Base-by-base conservation (phyloP, 2,797 vertebrate genomes). In the Pseudopleuronectes americanus region DNA sequence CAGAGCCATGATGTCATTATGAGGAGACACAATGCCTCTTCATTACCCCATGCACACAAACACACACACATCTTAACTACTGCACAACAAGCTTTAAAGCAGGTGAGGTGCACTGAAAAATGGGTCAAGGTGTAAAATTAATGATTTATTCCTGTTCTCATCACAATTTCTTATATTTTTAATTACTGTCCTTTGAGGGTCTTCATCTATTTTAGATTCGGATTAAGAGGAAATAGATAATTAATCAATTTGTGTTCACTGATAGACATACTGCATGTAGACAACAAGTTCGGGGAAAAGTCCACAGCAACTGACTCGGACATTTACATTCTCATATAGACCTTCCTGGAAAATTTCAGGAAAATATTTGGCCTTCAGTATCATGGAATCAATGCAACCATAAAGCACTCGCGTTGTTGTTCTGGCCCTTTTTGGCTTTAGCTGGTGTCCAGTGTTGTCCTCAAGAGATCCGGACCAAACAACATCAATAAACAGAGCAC, bases 1-100 rank as follows among this genome's bases (percentile, higher is more conserved):
- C 91, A 92, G 87, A 91, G 89, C 89, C 90, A 92, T 92, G 88
- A 90, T 92, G 91, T 91, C 90, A 92, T 93, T 91, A 83, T 71
- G 83, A 88, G 77, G 84, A 92, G 92, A 90, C 88, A 86, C 91
- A 89, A 85, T 83, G 87, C 84, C 88, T 87, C 84, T 88, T 88
- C 75, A 83, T 83, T 81, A 84, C 47, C 43, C 7, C 13, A 69
- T 59, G 69, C 45, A 54, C 69, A 71, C 17, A 74, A 67, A 73
- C 67, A 70, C 66, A 55, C 38, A 66, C 55, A 49, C 57, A 48
- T 48, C 17, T n/a, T n/a, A 8, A 48, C 47, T n/a, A 72, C 74
- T 31, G 21, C 55, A 41, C 56, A 64, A 70, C 55, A 43, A 56
- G 51, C n/a, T 38, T 45, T 52, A 38, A 59, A 68, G 26, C 9